A percentile compares a stretch with the other conserved stretches of the same genome.
Conservation (phyloP, 1,140 invertebrate species). For the Drosophila sechellia region DNA sequence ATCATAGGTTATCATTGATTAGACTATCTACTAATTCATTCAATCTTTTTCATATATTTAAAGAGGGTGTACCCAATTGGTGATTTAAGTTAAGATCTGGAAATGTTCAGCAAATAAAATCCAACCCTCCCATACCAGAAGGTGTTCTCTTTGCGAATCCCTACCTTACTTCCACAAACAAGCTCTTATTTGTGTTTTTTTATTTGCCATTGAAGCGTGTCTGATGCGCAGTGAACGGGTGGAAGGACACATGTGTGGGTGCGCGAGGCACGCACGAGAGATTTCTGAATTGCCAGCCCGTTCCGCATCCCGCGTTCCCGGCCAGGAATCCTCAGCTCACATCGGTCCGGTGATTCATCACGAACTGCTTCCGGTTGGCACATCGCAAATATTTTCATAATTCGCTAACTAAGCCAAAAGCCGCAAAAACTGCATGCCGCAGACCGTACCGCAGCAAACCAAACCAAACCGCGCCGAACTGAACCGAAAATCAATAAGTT, state of each 20-base stretch:
- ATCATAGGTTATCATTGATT: no score
- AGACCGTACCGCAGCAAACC: slow-evolving; percentile 23
- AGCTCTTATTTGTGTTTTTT: slow-evolving; percentile 36
- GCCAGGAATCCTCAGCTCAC: slow-evolving; percentile 23
- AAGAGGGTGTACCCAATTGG: not conserved
- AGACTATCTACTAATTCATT: no score
- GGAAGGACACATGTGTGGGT: slow-evolving; percentile 27
- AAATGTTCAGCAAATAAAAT: not conserved
- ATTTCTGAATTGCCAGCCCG: slow-evolving; percentile 52
- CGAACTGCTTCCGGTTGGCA: slow-evolving; percentile 53
- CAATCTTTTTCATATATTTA: no score
- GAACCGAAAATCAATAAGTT: slow-evolving; percentile 76
- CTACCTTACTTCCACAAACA: not conserved
- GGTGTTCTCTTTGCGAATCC: slow-evolving; percentile 15
- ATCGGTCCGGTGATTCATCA: slow-evolving; percentile 54
- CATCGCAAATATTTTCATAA: slow-evolving; percentile 80
- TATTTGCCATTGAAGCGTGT: slow-evolving; percentile 44
- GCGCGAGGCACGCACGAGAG: slow-evolving; percentile 63
- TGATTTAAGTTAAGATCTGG: not conserved
- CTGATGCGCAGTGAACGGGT: slow-evolving; percentile 16
- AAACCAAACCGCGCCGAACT: not conserved
- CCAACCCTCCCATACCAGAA: not conserved
- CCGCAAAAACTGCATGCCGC: slow-evolving; percentile 68
- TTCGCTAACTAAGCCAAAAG: slow-evolving; percentile 78
- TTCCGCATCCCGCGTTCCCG: slow-evolving; percentile 4